phyloP scores from a whole-genome alignment of 2,888 invertebrate genomes.

The Epiperipatus broadwayi region DNA sequence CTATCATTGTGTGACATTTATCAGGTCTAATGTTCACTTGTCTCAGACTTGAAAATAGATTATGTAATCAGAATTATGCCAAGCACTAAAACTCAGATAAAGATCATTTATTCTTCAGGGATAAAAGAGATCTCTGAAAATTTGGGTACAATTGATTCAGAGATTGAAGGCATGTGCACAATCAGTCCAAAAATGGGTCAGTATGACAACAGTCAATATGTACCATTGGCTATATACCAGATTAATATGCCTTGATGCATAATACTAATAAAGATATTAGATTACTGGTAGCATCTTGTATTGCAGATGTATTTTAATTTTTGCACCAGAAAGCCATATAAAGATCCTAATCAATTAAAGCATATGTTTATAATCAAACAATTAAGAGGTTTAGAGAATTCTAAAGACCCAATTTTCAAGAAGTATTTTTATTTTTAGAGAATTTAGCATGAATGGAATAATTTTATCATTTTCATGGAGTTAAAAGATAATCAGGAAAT shows the following conservation, averaged over 20 bases:
- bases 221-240: slow-evolving; percentile 72
- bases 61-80: too few species aligned
- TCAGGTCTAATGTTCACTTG: too few species aligned
- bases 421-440: slow-evolving; percentile 72
- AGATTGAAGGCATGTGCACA: slow-evolving; percentile 49
- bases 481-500: slow-evolving; percentile 92
- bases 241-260: slow-evolving; percentile 74
- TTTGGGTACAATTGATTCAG: too few species aligned
- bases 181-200: slow-evolving; percentile 77
- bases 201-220: slow-evolving; percentile 81
- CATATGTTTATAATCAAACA: slow-evolving; percentile 88
- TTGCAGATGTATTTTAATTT: slow-evolving; percentile 84
- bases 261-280: slow-evolving; percentile 81
- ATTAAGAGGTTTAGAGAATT: slow-evolving; percentile 75
- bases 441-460: slow-evolving; percentile 93
- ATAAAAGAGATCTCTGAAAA: background rate
- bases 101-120: too few species aligned
- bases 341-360: slow-evolving; percentile 78
- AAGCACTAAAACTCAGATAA: too few species aligned
- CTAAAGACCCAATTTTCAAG: slow-evolving; percentile 91
- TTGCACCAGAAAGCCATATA: slow-evolving; percentile 93
- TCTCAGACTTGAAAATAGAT: too few species aligned
- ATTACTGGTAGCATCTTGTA: slow-evolving; percentile 82
- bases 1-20: too few species aligned
- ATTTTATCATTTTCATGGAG: slow-evolving; percentile 96